A percentile compares a stretch with the other conserved stretches of the same genome.
phyloP scores from a whole-genome alignment of 1,140 invertebrate species.

The Drosophila tropicalis region DNA sequence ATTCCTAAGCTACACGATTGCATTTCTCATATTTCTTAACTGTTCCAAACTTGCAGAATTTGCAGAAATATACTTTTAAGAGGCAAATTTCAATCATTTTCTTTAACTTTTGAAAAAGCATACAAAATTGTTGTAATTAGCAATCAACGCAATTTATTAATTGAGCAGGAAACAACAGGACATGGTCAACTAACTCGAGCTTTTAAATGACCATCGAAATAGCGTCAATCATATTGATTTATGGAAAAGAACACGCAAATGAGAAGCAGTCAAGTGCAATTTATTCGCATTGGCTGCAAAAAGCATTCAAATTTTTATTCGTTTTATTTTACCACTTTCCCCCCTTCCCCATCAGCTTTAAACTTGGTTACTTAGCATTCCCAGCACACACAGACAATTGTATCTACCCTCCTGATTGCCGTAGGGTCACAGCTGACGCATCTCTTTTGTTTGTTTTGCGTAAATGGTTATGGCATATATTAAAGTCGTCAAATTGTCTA shows the following conservation, averaged over 20 bases:
- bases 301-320: background rate
- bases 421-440: background rate
- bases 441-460: background rate
- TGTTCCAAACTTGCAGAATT: too few relatives aligned
- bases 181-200: too few relatives aligned
- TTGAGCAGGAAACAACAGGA: too few relatives aligned
- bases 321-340: background rate
- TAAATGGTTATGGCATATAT: background rate
- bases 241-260: background rate
- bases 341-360: background rate
- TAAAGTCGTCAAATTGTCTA: background rate
- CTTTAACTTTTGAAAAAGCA: too few relatives aligned
- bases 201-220: background rate
- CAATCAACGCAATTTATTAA: too few relatives aligned
- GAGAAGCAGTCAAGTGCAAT: slow-evolving; percentile 3
- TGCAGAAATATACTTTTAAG: too few relatives aligned
- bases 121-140: too few relatives aligned
- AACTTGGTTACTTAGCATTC: slow-evolving; percentile 4
- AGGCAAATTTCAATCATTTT: too few relatives aligned
- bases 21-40: too few relatives aligned
- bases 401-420: background rate
- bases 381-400: background rate
- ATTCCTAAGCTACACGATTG: too few relatives aligned
- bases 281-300: background rate
- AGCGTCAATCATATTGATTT: background rate